Conservation (phyloP, 2,113 vertebrate species). For the Mesembrinibis cayennensis region DNA sequence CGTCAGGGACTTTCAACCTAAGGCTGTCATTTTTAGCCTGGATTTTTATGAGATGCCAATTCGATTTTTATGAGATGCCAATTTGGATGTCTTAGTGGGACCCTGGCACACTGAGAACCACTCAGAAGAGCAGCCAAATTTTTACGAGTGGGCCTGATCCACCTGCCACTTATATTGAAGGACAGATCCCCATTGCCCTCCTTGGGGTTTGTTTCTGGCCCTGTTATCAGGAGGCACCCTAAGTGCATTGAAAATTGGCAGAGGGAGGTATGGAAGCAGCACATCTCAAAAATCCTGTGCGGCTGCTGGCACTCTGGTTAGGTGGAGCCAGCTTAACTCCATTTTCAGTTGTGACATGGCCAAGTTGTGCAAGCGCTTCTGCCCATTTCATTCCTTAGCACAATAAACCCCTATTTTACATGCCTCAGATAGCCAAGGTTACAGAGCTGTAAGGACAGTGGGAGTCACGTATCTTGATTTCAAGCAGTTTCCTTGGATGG, state of each 20-base stretch:
- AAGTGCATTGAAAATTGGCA: conserved; percentile 32
- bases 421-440: conserved; percentile 32
- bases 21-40: conserved; percentile 58
- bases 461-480: conserved; percentile 48
- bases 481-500: conserved; percentile 27
- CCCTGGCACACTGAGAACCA: conserved; percentile 4
- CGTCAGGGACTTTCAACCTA: conserved; percentile 40
- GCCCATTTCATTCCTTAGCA: conserved; percentile 45
- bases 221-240: conserved; percentile 26
- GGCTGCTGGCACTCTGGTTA: conserved; percentile 30
- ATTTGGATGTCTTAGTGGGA: conserved; percentile 57
- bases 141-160: conserved; percentile 10
- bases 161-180: conserved; percentile 22
- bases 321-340: conserved; percentile 55
- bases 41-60: conserved; percentile 63
- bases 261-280: neutral
- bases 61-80: conserved; percentile 59
- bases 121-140: conserved; percentile 6
- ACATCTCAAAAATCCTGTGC: conserved; percentile 28
- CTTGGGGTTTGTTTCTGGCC: conserved; percentile 1
- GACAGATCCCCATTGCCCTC: neutral
- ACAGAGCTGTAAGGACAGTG: neutral
- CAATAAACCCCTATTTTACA: conserved; percentile 18
- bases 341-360: conserved; percentile 39
- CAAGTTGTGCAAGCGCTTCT: conserved; percentile 14